phyloP scores from a whole-genome alignment of 92 coral and sea anemone genomes.

The Porites cylindrica region DNA sequence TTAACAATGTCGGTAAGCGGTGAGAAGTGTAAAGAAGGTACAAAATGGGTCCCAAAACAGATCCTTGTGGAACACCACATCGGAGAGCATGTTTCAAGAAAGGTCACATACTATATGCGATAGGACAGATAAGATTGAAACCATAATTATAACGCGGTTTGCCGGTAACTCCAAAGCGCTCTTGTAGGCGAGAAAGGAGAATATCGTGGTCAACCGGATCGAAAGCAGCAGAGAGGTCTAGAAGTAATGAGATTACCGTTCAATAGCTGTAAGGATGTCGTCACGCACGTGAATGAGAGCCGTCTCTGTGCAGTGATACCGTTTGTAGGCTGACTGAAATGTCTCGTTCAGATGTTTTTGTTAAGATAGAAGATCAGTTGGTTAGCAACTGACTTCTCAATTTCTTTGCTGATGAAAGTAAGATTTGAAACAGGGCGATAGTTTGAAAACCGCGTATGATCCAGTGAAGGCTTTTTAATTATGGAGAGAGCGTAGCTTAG shows the following conservation, averaged over 20 bases:
- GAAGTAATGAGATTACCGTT: background rate
- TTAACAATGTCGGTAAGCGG: background rate
- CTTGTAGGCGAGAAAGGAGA: background rate
- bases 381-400: background rate
- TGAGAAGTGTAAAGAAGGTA: background rate
- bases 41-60: background rate
- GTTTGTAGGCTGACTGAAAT: slow-evolving; percentile 57
- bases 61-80: background rate
- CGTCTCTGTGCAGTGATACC: slow-evolving; percentile 56
- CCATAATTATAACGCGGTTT: background rate
- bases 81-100: background rate
- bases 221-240: background rate
- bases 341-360: background rate
- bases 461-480: too few relatives aligned
- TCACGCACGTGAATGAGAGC: slow-evolving; percentile 46
- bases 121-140: background rate
- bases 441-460: too few relatives aligned
- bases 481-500: too few relatives aligned
- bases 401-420: too few relatives aligned
- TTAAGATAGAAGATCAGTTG: background rate
- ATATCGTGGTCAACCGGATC: background rate
- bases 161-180: background rate
- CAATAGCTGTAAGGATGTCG: slow-evolving; percentile 27
- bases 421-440: too few relatives aligned
- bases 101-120: background rate